A percentile compares a stretch with the other conserved stretches of the same genome.
These are phyloP conservation scores for Oncorhynchus tshawytscha DNA, from an alignment of 2,113 vertebrate species.

Conservation along the genomic window DNA sequence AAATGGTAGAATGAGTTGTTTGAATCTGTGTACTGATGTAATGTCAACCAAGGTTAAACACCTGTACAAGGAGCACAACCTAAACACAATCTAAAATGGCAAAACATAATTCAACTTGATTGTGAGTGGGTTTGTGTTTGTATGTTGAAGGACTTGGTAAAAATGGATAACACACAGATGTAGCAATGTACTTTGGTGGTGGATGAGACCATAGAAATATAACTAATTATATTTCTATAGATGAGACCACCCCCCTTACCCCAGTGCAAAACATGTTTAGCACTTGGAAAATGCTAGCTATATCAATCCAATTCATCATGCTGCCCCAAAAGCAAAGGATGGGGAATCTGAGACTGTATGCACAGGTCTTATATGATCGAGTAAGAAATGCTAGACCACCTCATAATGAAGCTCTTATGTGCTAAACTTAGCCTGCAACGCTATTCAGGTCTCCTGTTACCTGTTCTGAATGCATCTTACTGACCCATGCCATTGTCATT, in stretches of 20 bases:
- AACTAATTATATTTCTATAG: not conserved
- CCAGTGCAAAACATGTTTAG: too few relatives aligned
- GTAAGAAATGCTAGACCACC: slow-evolving; percentile 53
- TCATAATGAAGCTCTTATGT: slow-evolving; percentile 51
- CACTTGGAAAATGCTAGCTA: not conserved
- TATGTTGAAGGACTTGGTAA: not conserved
- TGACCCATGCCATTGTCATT: slow-evolving; percentile 52
- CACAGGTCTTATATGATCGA: slow-evolving; percentile 5
- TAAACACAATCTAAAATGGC: not conserved
- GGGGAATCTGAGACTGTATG: not conserved
- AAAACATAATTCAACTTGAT: not conserved
- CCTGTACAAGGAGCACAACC: not conserved
- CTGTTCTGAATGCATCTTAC: slow-evolving; percentile 48
- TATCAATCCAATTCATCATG: too few relatives aligned
- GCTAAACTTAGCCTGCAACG: slow-evolving; percentile 59
- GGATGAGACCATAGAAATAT: not conserved
- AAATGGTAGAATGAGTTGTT: not conserved
- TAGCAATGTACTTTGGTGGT: not conserved
- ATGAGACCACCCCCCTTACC: not conserved
- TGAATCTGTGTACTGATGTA: not conserved
- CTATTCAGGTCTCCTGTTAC: slow-evolving; percentile 58
- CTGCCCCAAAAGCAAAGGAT: not conserved
- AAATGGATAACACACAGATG: not conserved
- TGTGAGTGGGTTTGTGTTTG: not conserved
- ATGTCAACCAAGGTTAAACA: not conserved